phyloP scores from a whole-genome alignment of 2,888 invertebrate species.

The Eilema depressum region DNA sequence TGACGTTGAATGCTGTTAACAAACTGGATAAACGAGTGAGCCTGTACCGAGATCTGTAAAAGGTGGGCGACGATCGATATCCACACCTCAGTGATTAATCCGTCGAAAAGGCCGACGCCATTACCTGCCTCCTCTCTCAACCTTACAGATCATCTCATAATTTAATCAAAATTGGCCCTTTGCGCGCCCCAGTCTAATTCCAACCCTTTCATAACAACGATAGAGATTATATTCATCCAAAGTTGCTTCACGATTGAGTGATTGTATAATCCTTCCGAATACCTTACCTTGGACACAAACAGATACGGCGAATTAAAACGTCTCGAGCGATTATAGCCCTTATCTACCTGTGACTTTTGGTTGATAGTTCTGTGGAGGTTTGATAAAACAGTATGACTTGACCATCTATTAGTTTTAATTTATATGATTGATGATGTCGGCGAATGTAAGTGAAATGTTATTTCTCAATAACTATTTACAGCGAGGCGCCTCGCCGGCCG shows the following conservation, averaged over 20 bases:
- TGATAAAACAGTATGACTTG: conserved; percentile 26
- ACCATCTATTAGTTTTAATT: conserved; percentile 40
- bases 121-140: conserved; percentile 32
- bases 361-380: conserved; percentile 28
- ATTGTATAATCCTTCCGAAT: conserved; percentile 45
- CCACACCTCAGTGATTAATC: conserved; percentile 33
- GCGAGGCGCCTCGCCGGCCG: background rate
- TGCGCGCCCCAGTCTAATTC: conserved; percentile 20
- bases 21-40: background rate
- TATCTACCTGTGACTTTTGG: conserved; percentile 24
- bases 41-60: background rate
- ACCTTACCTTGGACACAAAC: conserved; percentile 44
- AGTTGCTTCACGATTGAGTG: conserved; percentile 32
- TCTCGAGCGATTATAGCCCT: conserved; percentile 33
- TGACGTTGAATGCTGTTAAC: background rate
- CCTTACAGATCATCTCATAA: conserved; percentile 46
- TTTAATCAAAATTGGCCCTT: conserved; percentile 45
- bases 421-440: conserved; percentile 38
- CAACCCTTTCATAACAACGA: conserved; percentile 16
- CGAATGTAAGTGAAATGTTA: conserved; percentile 24
- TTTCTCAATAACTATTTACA: conserved; percentile 17
- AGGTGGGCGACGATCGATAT: conserved; percentile 11
- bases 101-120: conserved; percentile 29
- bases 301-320: conserved; percentile 38
- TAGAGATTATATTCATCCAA: conserved; percentile 15